Evolutionary conservation across 2,797 vertebrate species (phyloP), one percentile per base, ranked within the genome.

Genomic region (Rhyacichthys aspro): DNA sequence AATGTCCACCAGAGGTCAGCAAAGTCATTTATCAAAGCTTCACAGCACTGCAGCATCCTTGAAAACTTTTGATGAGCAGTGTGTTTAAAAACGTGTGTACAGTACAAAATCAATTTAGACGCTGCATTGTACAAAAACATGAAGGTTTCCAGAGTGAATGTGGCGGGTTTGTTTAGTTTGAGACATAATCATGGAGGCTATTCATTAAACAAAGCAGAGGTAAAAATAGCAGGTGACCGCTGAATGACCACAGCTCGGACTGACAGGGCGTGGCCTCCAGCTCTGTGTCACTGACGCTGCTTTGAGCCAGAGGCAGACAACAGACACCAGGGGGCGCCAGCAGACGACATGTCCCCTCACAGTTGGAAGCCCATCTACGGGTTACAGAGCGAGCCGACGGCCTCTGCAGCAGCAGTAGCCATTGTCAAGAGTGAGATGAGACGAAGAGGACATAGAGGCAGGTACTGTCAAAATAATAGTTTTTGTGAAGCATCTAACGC

Each of bases 251-350:
- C 10, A 7, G 34, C 10, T 14, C 37, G 32, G 33, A 17, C 5
- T 8, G 1, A 37, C 19, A 19, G 18, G 53, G 53, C 38, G 23
- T 43, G 53, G 38, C n/a, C 11, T 23, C 9, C 1, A 7, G n/a
- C n/a, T 36, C 47, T 16, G n/a, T 36, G 47, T 34, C 47, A 34
- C 46, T 34, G 46, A 5, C 28, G 11, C 23, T 28, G 10, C 5
- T 3, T 2, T 1, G 17, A 3, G 17, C 50, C 9, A 0, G 12
- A 9, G 39, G 15, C 55, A 18, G 11, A 36, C 2, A 10, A 0
- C 0, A 3, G 45, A 75, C 84, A 55, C 43, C 43, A 80, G 79
- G 54, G 59, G 79, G 75, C 62, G 42, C 28, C 68, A 78, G 32
- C 7, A 11, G 43, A 9, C 59, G 55, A 8, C 2, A 33, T 2